Conservation (phyloP, 2,797 vertebrate genomes). For the Catharus ustulatus region DNA sequence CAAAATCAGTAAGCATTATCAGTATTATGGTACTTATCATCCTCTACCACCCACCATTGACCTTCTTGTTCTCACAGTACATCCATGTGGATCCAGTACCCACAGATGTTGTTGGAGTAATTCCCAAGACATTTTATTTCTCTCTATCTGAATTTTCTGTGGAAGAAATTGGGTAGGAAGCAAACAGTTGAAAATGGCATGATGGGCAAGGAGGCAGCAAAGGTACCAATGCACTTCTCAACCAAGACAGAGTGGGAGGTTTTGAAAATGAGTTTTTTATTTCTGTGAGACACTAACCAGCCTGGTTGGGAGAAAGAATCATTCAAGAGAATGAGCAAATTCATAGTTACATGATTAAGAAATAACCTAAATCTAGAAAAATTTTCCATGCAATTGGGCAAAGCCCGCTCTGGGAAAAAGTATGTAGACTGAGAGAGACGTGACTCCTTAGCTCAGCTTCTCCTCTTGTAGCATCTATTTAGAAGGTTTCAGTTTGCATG, state of each 20-base stretch:
- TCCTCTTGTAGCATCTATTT: neutral
- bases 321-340: neutral
- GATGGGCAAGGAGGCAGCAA: neutral
- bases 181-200: neutral
- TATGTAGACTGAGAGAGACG: neutral
- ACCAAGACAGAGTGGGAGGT: neutral
- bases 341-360: neutral
- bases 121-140: neutral
- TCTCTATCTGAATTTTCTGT: neutral
- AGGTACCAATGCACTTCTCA: neutral
- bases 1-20: neutral
- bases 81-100: neutral
- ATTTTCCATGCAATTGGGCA: neutral
- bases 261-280: neutral
- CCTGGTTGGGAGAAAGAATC: neutral
- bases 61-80: neutral
- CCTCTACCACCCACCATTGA: neutral
- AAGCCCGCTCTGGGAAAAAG: neutral
- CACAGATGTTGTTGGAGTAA: neutral
- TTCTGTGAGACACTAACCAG: neutral
- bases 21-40: neutral
- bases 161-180: neutral
- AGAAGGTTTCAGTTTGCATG: neutral
- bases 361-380: neutral
- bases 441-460: neutral